Evolutionary conservation across 2,797 vertebrate species (phyloP).

Genomic region (Lutra lutra): DNA sequence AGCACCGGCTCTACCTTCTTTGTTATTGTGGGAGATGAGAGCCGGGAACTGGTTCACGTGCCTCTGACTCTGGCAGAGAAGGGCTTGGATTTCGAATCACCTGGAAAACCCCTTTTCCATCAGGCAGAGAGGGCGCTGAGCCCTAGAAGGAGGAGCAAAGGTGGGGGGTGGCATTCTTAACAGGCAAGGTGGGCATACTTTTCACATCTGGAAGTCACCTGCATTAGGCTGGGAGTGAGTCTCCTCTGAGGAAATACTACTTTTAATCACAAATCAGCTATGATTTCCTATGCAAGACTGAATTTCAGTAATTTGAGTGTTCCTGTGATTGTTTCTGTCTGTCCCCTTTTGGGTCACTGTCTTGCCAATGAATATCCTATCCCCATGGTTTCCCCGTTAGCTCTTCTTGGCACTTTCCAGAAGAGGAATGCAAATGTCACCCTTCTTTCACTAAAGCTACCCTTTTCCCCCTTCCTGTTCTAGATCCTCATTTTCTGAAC

Average conservation of each 20-base stretch:
- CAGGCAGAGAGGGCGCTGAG: fast-evolving
- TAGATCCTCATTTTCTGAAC: slow-evolving; percentile 92
- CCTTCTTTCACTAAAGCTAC: slow-evolving; percentile 48
- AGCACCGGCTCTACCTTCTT: neutral
- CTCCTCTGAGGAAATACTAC: neutral
- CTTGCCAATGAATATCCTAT: neutral
- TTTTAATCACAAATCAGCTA: neutral
- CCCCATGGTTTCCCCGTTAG: neutral
- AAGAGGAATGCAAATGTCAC: neutral
- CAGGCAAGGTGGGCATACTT: neutral
- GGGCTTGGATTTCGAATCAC: neutral
- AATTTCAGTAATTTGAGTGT: neutral
- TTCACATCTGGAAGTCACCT: neutral
- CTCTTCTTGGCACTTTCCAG: neutral
- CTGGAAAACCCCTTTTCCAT: neutral
- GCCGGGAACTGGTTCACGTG: neutral
- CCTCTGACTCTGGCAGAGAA: neutral
- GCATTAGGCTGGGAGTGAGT: neutral
- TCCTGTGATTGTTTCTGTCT: neutral
- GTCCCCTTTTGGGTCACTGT: neutral
- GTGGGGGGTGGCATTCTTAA: neutral
- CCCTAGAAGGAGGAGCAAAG: neutral
- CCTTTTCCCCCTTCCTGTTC: slow-evolving; percentile 54
- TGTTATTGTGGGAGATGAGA: neutral
- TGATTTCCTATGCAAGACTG: fast-evolving